Base-by-base conservation (phyloP, 2,113 vertebrate species). In the Trogon melanurus region DNA sequence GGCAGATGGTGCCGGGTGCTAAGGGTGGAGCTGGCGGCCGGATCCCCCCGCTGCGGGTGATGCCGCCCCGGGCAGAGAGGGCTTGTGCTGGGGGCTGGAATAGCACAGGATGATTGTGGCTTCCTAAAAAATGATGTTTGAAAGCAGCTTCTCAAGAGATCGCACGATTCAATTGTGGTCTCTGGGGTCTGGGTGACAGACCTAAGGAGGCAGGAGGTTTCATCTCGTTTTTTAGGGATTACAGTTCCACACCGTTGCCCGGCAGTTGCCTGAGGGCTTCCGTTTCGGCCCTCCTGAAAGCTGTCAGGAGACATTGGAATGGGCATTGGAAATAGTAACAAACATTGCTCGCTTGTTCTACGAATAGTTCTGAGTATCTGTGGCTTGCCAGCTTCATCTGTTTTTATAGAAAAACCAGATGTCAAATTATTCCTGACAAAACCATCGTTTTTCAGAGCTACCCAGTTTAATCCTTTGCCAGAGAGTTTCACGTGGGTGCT, bases 31-130 rank as follows among this genome's bases (percentile, higher is more conserved):
- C 21, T 61, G 60, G 47, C 29, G 11, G 41, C 26, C 0, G 1
- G 34, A 20, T 62, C 14, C 22, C 21, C 17, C 11, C 9, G 36
- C 29, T 26, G 47, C 2, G 2, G 18, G 65, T 83, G 85, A 6
- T 9, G 25, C 44, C 0, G 2, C 51, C 44, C 32, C 23, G 7
- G 61, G n/a, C 11, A 41, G 71, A n/a, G 48, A 48, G 34, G 18
- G 25, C 25, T 57, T 12, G 8, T 79, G 13, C 32, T 13, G 4
- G 22, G 32, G 36, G 9, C 25, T 79, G 45, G 22, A 26, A 41
- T 10, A 14, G 20, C 1, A 1, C 10, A 6, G 56, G 11, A 11
- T 0, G 3, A 75, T 26, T 2, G 23, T 1, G 6, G 6, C 5
- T 54, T 71, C 4, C 2, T 56, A 13, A 50, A 57, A 75, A 76